A percentile compares a stretch with the other conserved stretches of the same genome.
These are phyloP conservation scores for Stictocephala bisonia DNA, from an alignment of 2,888 invertebrate genomes.

Conservation along the genomic window DNA sequence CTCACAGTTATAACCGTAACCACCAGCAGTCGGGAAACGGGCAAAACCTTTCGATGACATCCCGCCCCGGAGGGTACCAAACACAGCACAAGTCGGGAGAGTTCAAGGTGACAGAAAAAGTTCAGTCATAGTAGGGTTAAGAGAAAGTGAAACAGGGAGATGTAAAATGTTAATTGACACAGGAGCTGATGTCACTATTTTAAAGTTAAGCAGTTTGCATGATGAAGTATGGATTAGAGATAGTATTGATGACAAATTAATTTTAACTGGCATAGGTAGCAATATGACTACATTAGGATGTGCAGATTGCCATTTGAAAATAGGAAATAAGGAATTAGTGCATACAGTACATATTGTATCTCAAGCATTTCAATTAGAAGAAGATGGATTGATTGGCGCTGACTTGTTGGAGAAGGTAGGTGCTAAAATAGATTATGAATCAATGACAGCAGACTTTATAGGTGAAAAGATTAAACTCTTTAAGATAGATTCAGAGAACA, in stretches of 20 bases:
- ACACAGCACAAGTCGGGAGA: constrained; percentile 3
- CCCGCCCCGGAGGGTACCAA: background rate
- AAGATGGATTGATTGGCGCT: constrained; percentile 15
- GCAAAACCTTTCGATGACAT: too few relatives aligned
- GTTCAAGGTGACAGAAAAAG: background rate
- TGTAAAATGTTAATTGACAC: constrained; percentile 17
- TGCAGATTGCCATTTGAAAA: background rate
- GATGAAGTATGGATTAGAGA: background rate
- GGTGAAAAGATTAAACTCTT: background rate
- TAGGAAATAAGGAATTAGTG: background rate
- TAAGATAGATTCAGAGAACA: too few relatives aligned
- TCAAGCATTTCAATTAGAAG: background rate
- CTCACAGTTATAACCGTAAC: too few relatives aligned
- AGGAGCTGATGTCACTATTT: constrained; percentile 7
- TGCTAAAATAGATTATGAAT: background rate
- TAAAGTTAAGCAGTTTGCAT: background rate
- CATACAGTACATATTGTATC: background rate
- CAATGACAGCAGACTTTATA: background rate
- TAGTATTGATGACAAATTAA: background rate
- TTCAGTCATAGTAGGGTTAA: background rate
- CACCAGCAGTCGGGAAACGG: too few relatives aligned
- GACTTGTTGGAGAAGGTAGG: constrained; percentile 2
- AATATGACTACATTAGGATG: background rate
- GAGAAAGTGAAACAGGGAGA: background rate
- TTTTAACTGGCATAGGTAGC: background rate